Percentiles rank a stretch among this genome's conserved stretches.
Conservation (phyloP, 2,797 vertebrate species). For the Falco rusticolus region DNA sequence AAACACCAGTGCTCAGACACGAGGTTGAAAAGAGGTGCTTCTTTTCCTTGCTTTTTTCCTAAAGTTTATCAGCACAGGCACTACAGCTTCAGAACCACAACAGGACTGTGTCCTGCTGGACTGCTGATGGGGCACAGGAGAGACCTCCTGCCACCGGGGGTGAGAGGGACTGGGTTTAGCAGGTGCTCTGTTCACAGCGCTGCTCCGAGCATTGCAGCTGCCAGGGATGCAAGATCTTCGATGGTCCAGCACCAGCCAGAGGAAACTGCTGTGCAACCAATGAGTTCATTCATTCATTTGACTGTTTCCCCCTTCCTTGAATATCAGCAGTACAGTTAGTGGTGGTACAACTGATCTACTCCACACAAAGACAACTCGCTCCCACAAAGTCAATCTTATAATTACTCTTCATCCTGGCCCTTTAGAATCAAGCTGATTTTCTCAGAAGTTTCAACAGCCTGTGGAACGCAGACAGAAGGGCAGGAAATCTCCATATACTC, state of each 20-base stretch:
- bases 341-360: neutral
- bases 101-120: neutral
- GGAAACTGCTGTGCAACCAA: neutral
- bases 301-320: neutral
- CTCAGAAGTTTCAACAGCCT: neutral
- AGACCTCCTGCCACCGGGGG: neutral
- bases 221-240: neutral
- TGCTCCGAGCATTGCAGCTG: neutral
- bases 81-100: neutral
- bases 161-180: neutral
- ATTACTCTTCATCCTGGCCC: neutral
- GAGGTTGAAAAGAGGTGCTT: neutral
- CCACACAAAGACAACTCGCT: neutral
- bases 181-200: neutral
- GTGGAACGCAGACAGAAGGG: neutral
- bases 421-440: neutral
- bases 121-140: neutral
- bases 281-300: rapidly evolving
- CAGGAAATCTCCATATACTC: neutral
- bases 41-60: neutral
- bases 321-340: rapidly evolving
- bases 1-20: rapidly evolving
- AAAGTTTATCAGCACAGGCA: neutral
- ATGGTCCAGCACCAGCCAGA: neutral
- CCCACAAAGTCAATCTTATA: neutral